phyloP scores from a whole-genome alignment of 1,140 invertebrate species.

The Metaphire vulgaris region DNA sequence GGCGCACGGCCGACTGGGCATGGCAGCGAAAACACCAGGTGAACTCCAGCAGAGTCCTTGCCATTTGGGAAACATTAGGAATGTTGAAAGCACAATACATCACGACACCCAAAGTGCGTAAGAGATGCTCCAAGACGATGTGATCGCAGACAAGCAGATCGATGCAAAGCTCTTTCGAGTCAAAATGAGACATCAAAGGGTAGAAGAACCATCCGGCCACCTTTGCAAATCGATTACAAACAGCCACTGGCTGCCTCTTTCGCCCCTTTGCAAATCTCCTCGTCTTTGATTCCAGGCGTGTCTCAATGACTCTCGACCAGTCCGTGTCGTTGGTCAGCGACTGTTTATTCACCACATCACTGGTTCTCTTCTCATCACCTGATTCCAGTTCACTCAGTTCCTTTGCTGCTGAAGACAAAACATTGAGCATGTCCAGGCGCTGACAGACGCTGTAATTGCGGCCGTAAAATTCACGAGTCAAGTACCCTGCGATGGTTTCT shows the following conservation, averaged over 20 bases:
- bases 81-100: conserved; percentile 5
- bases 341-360: neutral
- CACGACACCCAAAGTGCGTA: neutral
- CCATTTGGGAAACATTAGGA: conserved; percentile 1
- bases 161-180: neutral
- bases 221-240: neutral
- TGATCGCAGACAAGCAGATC: neutral
- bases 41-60: conserved; percentile 6
- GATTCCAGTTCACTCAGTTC: neutral
- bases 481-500: conserved; percentile 2
- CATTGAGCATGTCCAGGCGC: conserved; percentile 7
- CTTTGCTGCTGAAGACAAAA: conserved; percentile 3
- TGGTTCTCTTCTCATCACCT: neutral
- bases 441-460: conserved; percentile 11
- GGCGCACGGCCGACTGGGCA: neutral
- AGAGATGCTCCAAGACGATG: conserved; percentile 3
- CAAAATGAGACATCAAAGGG: conserved; percentile 4
- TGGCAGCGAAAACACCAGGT: neutral
- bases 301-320: neutral
- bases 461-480: conserved; percentile 9
- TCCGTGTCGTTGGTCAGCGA: neutral
- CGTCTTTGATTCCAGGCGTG: conserved; percentile 1
- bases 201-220: conserved; percentile 12
- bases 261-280: neutral
- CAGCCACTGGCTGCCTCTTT: no score